Evolutionary conservation across 2,888 invertebrate species (phyloP), one percentile per base, ranked within the genome.

Genomic region (Eurytoma californica): DNA sequence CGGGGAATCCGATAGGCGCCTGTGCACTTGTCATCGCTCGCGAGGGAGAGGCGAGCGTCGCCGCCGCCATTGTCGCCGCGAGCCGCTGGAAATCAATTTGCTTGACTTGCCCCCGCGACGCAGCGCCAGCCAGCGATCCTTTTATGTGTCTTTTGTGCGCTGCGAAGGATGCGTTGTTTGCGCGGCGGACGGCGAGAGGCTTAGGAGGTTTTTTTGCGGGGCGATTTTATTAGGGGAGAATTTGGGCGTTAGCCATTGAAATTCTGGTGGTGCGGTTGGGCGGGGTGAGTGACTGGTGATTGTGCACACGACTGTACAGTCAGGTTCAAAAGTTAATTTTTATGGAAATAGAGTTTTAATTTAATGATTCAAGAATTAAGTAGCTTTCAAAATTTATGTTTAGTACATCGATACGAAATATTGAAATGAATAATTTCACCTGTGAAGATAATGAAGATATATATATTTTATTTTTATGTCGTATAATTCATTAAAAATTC

Each of bases 1-100:
- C 39, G 18, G 74, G 80, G 77, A 81, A 82, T 79, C 78, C 74
- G 80, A 83, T 81, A 9, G 30, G 1, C 16, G 51, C 49, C 18
- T 58, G 53, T 60, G n/a, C 28, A 63, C 63, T 63, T 63, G 63
- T 39, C 63, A 63, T 63, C 39, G 67, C 51, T 53, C 9, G 20
- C 28, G 9, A 51, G 20, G 66, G 47, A 24, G 58, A 3, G 24
- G 60, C 3, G 60, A 60, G 16, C 60, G 30, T 60, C 39, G 39
- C 12, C 30, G 39, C 39, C 28, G n/a, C n/a, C 63, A 63, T 63
- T 63, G 63, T 63, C 63, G 63, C 30, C n/a, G 39, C 39, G 39
- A 39, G 39, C 47, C 3, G 14, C 49, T 75, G 49, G 60, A 67
- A 75, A 75, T 75, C 75, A 68, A 67, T 75, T 67, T 67, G 67